These are phyloP conservation scores for Xiphorhynchus erythropygius DNA, from an alignment of 2,797 vertebrate genomes.

Conservation along the genomic window DNA sequence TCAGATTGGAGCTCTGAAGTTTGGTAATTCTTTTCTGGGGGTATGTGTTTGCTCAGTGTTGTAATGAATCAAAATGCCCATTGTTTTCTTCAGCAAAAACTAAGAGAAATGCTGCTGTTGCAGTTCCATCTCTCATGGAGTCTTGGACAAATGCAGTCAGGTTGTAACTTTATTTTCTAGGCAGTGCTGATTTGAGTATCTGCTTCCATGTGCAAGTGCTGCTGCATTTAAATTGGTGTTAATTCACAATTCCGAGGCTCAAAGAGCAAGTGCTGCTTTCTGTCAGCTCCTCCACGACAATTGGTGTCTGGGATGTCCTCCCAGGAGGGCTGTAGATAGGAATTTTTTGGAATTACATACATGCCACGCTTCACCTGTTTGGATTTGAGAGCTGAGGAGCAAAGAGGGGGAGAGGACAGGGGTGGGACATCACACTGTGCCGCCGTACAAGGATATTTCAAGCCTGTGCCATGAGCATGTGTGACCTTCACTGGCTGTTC, in stretches of 20 bases:
- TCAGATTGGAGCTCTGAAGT: neutral
- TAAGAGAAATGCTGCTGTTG: neutral
- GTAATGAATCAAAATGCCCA: neutral
- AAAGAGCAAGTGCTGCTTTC: neutral
- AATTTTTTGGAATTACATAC: neutral
- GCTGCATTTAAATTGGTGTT: neutral
- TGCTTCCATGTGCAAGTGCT: neutral
- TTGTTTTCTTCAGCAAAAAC: neutral
- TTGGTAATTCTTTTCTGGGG: neutral
- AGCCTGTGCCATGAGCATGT: neutral
- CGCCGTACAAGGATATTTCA: neutral
- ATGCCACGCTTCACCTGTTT: neutral
- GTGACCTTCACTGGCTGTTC: slow-evolving; percentile 55
- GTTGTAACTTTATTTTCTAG: neutral
- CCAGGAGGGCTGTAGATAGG: neutral
- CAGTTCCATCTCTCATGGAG: neutral
- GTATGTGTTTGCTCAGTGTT: neutral
- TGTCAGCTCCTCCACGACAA: neutral
- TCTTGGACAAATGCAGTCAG: neutral
- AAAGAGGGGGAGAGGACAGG: neutral
- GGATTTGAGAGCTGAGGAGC: neutral
- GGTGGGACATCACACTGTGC: neutral
- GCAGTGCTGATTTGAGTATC: neutral
- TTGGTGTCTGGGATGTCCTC: neutral
- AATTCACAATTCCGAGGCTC: neutral